phyloP scores from a whole-genome alignment of 2,797 vertebrate species.

The Dicrostonyx torquatus region DNA sequence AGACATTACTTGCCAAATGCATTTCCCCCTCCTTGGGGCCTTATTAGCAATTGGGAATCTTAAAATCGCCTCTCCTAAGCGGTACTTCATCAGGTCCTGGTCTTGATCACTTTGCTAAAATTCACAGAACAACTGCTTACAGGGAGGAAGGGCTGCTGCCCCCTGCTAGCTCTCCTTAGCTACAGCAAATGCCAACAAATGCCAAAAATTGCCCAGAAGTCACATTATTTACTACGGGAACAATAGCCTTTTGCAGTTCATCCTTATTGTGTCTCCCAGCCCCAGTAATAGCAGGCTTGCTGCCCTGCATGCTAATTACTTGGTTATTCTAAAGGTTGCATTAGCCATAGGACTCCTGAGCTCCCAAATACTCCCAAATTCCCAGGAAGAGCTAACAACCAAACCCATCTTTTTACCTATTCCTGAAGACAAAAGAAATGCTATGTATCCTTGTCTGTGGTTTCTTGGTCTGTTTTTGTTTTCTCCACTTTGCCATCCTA shows the following conservation, averaged over 20 bases:
- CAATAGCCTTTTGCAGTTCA: constrained; percentile 23
- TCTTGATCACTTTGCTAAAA: constrained; percentile 46
- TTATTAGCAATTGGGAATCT: constrained; percentile 7
- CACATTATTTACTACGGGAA: constrained; percentile 26
- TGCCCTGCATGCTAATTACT: neutral
- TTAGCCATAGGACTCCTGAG: neutral
- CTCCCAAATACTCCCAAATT: neutral
- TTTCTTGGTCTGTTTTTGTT: neutral
- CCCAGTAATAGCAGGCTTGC: neutral
- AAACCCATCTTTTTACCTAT: constrained; percentile 35
- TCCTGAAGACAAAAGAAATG: constrained; percentile 20
- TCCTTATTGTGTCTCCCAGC: constrained; percentile 22
- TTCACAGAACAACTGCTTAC: neutral
- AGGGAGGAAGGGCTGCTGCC: neutral
- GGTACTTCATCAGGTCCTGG: neutral
- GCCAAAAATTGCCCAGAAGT: neutral
- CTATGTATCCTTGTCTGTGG: neutral
- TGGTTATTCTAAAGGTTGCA: constrained; percentile 53
- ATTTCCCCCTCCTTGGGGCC: neutral
- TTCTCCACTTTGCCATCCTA: neutral
- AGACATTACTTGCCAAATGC: constrained; percentile 2
- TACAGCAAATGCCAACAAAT: neutral
- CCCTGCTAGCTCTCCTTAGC: neutral
- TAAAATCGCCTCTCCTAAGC: constrained; percentile 14
- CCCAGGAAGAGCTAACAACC: neutral